Evolutionary conservation across 1,140 invertebrate genomes (phyloP).

Genomic region (Drosophila punjabiensis): DNA sequence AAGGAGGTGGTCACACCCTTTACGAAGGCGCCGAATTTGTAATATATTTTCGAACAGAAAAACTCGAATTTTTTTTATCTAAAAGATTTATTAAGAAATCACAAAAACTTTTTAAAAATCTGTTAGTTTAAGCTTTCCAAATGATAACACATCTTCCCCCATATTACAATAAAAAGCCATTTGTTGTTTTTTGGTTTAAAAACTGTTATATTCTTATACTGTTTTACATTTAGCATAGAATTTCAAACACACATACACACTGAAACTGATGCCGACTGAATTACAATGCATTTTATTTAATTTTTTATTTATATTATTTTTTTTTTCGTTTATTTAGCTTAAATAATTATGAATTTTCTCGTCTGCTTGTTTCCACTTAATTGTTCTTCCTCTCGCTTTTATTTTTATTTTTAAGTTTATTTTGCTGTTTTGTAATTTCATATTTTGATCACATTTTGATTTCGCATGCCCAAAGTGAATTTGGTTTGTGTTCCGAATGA

Average conservation of each 20-base stretch:
- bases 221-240: conserved; percentile 79
- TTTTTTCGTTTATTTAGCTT: conserved; percentile 48
- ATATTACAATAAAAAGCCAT: background rate
- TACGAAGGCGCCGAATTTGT: too few species aligned
- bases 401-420: conserved; percentile 53
- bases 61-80: too few species aligned
- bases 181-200: conserved; percentile 71
- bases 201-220: conserved; percentile 79
- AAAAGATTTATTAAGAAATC: too few species aligned
- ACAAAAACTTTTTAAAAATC: too few species aligned
- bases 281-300: conserved; percentile 76
- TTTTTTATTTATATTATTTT: background rate
- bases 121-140: too few species aligned
- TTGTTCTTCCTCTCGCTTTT: conserved; percentile 24
- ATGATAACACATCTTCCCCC: background rate
- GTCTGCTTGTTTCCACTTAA: conserved; percentile 16
- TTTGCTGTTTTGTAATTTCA: conserved; percentile 53
- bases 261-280: conserved; percentile 76
- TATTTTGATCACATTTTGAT: conserved; percentile 81
- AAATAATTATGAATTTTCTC: conserved; percentile 69
- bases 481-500: conserved; percentile 81
- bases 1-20: too few species aligned
- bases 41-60: too few species aligned
- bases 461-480: conserved; percentile 78
- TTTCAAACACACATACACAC: conserved; percentile 82